Base-by-base conservation (phyloP, 2,797 vertebrate species). In the Microtus obscurus region DNA sequence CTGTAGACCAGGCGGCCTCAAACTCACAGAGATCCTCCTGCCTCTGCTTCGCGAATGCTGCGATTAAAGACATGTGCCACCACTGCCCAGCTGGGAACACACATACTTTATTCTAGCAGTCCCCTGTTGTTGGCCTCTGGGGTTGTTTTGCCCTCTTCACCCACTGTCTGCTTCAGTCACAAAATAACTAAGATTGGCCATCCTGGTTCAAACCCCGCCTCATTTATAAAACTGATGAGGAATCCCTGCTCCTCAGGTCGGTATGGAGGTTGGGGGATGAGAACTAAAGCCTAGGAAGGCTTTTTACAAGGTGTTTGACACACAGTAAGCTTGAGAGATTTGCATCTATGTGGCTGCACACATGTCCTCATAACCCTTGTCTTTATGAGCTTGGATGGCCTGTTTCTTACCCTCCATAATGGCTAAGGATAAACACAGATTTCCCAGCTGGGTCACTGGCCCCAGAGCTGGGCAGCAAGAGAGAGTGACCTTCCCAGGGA, bases 161-260 rank as follows among this genome's bases (percentile, higher is more conserved):
- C 10, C 11, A 9, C 59, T 48, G 21, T 19, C 10, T 43, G 23
- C 21, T 67, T 96, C 40, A 53, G 2, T 73, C 17, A 4, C 63
- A 56, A 56, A 37, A 45, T 48, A 45, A 34, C 89, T 12, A 48
- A 48, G 71, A 10, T 77, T 9, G 9, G n/a, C 27, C n/a, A 48
- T 43, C 65, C 69, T 95, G 90, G 53, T 87, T 74, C 80, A 79
- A 81, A 34, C 31, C 14, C 87, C 53, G 16, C 59, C 48, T 94
- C 29, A 48, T 31, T 43, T 67, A 2, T 48, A 53, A 87, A 51
- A 21, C 3, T 19, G 71, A 23, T 29, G 29, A 10, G n/a, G 56
- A 48, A 51, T 31, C 40, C 71, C 61, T 61, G 13, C 80, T 85
- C 87, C 53, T 63, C 93, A 81, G 59, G 12, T 78, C 63, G 80